Conservation (phyloP, 2,888 invertebrate genomes). For the Siphlonurus alternatus region DNA sequence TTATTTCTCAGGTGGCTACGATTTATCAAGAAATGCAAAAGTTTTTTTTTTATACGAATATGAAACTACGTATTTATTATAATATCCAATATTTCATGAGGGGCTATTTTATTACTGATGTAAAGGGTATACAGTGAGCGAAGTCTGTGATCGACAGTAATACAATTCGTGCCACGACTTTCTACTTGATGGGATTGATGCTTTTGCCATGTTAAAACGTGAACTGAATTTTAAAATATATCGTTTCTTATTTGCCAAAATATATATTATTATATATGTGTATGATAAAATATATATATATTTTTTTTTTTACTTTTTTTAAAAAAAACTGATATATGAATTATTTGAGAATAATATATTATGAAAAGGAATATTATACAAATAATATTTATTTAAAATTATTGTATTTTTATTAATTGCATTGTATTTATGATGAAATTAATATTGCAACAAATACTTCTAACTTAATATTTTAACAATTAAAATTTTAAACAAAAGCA, state of each 20-base stretch:
- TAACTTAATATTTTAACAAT: no score
- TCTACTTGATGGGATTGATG: conserved; percentile 1
- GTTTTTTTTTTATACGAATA: not conserved
- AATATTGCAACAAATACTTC: no score
- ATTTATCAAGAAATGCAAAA: not conserved
- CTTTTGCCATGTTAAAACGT: not conserved
- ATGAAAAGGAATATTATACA: no score
- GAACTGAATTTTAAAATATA: not conserved
- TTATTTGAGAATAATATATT: no score
- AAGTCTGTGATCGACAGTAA: not conserved
- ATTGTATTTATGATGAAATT: no score
- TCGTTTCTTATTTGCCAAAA: not conserved
- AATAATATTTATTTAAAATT: no score
- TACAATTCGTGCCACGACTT: conserved; percentile 2
- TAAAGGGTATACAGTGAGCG: not conserved
- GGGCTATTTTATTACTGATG: not conserved
- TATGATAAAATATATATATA: no score
- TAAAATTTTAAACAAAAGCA: no score
- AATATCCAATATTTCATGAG: not conserved
- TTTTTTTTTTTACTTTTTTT: no score
- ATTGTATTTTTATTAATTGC: no score
- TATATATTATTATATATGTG: no score
- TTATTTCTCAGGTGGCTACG: not conserved
- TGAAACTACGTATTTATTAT: not conserved
- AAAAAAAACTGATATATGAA: no score